Conservation (phyloP, 2,113 vertebrate species). For the Megalops atlanticus region DNA sequence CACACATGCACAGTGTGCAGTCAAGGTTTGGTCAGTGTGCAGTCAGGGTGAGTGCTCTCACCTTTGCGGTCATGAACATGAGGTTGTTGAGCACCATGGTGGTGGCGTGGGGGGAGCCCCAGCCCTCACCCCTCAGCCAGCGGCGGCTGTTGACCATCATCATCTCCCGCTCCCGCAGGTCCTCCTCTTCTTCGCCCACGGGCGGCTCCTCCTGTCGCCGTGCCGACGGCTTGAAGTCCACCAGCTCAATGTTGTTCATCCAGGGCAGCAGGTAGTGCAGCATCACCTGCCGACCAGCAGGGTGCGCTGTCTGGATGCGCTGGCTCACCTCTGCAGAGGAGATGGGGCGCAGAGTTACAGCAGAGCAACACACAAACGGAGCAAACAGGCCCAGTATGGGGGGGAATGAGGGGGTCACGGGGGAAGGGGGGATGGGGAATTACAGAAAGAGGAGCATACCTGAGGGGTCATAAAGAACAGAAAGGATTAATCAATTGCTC, state of each 20-base stretch:
- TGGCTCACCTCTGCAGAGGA: conserved; percentile 88
- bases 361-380: neutral
- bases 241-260: conserved; percentile 98
- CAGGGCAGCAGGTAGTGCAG: conserved; percentile 95
- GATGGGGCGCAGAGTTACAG: neutral
- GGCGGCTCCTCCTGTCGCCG: conserved; percentile 75
- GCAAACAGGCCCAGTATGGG: neutral
- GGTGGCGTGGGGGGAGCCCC: conserved; percentile 95
- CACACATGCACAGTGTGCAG: neutral
- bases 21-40: neutral
- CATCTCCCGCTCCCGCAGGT: conserved; percentile 80
- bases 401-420: no score
- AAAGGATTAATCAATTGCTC: no score
- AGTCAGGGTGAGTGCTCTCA: conserved; percentile 54
- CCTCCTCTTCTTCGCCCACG: conserved; percentile 79
- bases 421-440: neutral
- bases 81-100: conserved; percentile 98
- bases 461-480: no score
- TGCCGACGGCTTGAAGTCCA: conserved; percentile 84
- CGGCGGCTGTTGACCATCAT: conserved; percentile 94
- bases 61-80: conserved; percentile 99
- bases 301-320: conserved; percentile 94
- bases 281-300: conserved; percentile 95
- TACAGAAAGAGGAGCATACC: neutral
- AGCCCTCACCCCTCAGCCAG: conserved; percentile 94